Base-by-base conservation (phyloP, 2,797 vertebrate genomes). In the Eulemur albifrons region DNA sequence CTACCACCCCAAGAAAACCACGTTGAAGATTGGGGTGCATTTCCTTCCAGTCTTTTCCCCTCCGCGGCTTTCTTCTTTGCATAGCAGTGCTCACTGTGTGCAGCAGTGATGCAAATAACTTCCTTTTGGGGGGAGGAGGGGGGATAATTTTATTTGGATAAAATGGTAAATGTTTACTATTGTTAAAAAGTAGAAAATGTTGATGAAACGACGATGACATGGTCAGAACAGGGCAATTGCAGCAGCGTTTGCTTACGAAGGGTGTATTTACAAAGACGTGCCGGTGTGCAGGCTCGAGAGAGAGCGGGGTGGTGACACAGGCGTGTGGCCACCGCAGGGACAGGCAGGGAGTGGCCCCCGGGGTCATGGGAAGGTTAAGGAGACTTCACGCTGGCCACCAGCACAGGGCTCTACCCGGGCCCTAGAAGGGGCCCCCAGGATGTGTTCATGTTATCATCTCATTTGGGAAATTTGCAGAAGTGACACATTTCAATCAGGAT, bases 41-140 rank as follows among this genome's bases (percentile, higher is more conserved):
- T 54, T 80, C n/a, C 12, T 45, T n/a, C 67, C 9, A 13, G 35
- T 23, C 48, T 50, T 21, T 23, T 11, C 27, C 50, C 25, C 7
- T 3, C 32, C 14, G 1, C 7, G 1, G 2, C 7, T 75, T 32
- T 15, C 4, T 40, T 67, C 20, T 94, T 21, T 23, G 45, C 0
- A 0, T 2, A 3, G 1, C 18, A 18, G 23, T 2, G 15, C 30
- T 69, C 0, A 0, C 30, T 14, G 4, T 0, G 12, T 12, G 20
- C 40, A n/a, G 27, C 57, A 0, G 27, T 23, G 43, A 80, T 30
- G 4, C 23, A 54, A 54, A 79, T 20, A 30, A 10, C 30, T 40
- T 35, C 75, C 59, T 23, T 83, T 43, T 52, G 4, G 4, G 17
- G 35, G 15, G 6, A 30, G 63, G 18, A 30, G 17, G 18, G 25